These are phyloP conservation scores for Sardinella longiceps DNA, from an alignment of 2,797 vertebrate genomes.

Conservation along the genomic window DNA sequence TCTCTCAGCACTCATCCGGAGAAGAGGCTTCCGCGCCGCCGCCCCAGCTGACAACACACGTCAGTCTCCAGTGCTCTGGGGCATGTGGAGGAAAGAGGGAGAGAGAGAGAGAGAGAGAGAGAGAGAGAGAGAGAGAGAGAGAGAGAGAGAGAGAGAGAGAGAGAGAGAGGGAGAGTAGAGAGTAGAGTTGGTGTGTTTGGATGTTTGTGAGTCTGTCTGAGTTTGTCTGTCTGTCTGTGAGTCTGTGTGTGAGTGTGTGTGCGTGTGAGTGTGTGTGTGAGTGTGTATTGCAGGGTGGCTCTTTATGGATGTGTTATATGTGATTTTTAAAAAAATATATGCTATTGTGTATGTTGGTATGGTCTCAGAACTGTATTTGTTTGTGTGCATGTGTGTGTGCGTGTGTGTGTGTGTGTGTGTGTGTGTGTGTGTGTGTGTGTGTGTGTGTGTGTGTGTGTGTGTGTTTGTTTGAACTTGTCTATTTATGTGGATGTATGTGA, in stretches of 20 bases:
- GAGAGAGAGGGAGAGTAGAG: neutral
- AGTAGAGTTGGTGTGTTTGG: neutral
- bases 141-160: neutral
- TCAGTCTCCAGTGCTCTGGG: constrained; percentile 8
- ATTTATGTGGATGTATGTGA: no score
- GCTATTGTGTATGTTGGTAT: neutral
- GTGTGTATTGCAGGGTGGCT: no score
- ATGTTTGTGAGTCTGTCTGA: neutral
- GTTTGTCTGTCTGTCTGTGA: constrained; percentile 9
- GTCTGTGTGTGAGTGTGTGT: neutral
- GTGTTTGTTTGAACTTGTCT: no score
- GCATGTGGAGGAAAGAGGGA: neutral
- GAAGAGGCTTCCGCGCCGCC: constrained; percentile 6
- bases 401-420: neutral
- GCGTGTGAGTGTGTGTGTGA: neutral
- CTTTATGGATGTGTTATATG: no score
- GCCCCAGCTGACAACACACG: constrained; percentile 12
- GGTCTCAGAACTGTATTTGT: neutral
- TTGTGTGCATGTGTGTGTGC: neutral
- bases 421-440: neutral
- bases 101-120: neutral
- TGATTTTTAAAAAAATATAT: neutral
- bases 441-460: neutral
- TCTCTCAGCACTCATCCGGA: constrained; percentile 21
- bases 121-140: neutral